Base-by-base conservation (phyloP, 2,888 invertebrate species). In the Parasteatoda lunata region DNA sequence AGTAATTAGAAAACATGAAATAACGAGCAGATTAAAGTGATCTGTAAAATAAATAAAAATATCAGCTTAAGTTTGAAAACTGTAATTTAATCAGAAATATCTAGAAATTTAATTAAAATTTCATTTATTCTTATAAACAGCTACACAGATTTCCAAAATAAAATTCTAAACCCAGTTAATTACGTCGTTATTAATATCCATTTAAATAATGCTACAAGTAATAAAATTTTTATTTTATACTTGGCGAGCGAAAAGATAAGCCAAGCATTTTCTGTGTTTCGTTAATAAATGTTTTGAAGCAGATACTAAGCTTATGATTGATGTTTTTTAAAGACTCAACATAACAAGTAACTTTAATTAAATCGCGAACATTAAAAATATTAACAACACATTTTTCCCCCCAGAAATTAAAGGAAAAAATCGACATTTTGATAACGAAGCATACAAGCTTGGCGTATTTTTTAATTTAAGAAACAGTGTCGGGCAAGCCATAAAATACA, bases 401-500 rank as follows among this genome's bases (percentile, higher is more conserved):
- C 52, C 48, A 64, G 59, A 64, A 75, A 64, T 13, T 47, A 45
- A 59, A 47, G 11, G 47, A 11, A 11, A 54, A 54, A 77, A 77
- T 69, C 48, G 54, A 54, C 30, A 45, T 45, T 68, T 4, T 15
- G 15, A 15, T 45, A 45, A 30, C 8, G 66, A 30, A 30, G 30
- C 66, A 68, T 4, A 30, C 30, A 8, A 5, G 66, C 66, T 59
- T n/a, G 9, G 59, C 59, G n/a, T 59, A 59, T 66, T 82, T n/a
- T 85, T 79, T 85, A 76, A 79, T 79, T 76, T 70, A 49, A 8
- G 68, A 76, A 85, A 75, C 73, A 70, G 75, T 76, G 84, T 70
- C 52, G 51, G 65, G 7, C 65, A n/a, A 13, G 45, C 79, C 75
- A 79, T 85, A 85, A 79, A 85, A 79, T 66, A 65, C 79, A 79